Conservation (phyloP, 2,113 vertebrate genomes). For the Dicaeum eximium region DNA sequence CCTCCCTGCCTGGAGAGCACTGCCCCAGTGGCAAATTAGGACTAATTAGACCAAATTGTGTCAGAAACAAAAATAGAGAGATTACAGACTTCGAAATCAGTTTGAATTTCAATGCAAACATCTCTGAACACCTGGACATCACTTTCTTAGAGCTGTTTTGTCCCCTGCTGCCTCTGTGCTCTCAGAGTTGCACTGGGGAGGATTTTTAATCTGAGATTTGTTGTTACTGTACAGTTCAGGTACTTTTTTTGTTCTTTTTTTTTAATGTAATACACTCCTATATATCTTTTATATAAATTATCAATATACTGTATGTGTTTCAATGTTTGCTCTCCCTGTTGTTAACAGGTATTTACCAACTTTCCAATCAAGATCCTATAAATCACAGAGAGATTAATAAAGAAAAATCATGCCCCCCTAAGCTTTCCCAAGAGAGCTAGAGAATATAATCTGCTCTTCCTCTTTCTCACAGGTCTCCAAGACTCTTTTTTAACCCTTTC, state of each 20-base stretch:
- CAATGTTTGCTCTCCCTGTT: background rate
- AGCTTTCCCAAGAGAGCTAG: background rate
- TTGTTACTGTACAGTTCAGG: background rate
- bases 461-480: slow-evolving; percentile 24
- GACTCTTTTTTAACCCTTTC: slow-evolving; percentile 41
- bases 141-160: background rate
- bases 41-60: slow-evolving; percentile 34
- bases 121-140: slow-evolving; percentile 1
- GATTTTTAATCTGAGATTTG: background rate
- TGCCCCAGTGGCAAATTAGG: background rate
- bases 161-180: background rate
- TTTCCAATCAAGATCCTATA: background rate
- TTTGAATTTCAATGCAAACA: slow-evolving; percentile 21
- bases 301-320: background rate
- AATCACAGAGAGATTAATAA: slow-evolving; percentile 12
- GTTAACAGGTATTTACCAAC: background rate
- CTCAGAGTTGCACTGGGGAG: background rate
- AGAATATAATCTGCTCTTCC: slow-evolving; percentile 52
- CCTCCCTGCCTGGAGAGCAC: background rate
- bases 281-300: background rate
- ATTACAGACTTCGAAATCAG: background rate
- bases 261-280: background rate
- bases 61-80: slow-evolving; percentile 33
- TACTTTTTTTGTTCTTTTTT: rapidly evolving
- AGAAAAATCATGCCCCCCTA: background rate